Percentiles rank a stretch among this genome's conserved stretches.
Conservation (phyloP, 2,888 invertebrate genomes). For the Hipparchia semele region DNA sequence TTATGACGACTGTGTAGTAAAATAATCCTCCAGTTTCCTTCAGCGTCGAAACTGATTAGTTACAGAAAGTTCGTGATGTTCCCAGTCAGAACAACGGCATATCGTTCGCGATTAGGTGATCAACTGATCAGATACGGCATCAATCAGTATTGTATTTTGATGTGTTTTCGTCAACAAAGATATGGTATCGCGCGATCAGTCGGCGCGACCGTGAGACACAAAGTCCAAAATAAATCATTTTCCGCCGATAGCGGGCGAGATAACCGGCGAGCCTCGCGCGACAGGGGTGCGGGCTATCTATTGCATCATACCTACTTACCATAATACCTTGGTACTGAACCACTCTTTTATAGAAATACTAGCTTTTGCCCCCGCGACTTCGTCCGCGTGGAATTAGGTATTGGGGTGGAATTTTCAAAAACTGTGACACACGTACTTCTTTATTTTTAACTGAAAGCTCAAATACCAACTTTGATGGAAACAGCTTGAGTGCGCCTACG, state of each 20-base stretch:
- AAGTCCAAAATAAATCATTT: conserved; percentile 27
- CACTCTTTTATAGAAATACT: too few relatives aligned
- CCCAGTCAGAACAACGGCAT: background rate
- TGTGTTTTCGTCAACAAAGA: conserved; percentile 39
- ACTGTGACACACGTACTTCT: too few relatives aligned
- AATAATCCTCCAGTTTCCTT: too few relatives aligned
- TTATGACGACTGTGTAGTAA: too few relatives aligned
- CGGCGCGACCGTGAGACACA: conserved; percentile 27
- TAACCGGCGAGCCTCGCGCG: background rate
- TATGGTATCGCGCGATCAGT: conserved; percentile 27
- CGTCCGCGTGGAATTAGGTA: too few relatives aligned
- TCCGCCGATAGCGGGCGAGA: background rate
- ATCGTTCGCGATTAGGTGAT: conserved; percentile 17
- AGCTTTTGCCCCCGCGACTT: too few relatives aligned
- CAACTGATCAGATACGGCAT: conserved; percentile 29
- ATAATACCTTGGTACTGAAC: too few relatives aligned
- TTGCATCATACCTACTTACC: background rate
- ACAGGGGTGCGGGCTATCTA: background rate
- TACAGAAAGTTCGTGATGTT: background rate
- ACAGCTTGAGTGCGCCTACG: too few relatives aligned
- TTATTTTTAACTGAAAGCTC: too few relatives aligned
- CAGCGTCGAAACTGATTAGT: too few relatives aligned
- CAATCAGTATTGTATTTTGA: conserved; percentile 39
- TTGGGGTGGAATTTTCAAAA: too few relatives aligned
- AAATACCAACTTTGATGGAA: too few relatives aligned